Evolutionary conservation across 2,797 vertebrate species (phyloP).

Genomic region (Bradypodion pumilum): DNA sequence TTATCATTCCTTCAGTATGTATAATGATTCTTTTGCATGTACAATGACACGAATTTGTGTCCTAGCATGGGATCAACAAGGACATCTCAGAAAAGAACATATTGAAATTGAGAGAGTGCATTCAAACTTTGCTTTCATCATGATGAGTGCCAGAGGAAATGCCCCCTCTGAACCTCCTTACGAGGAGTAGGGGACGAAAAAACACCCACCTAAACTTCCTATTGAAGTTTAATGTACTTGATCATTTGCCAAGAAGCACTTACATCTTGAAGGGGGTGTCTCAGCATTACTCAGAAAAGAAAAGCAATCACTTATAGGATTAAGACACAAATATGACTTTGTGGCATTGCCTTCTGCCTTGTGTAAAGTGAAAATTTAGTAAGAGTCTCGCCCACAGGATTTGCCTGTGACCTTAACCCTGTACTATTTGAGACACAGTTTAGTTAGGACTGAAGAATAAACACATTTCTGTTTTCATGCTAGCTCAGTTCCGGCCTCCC

Average conservation of each 20-base stretch:
- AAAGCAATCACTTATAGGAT: slow-evolving; percentile 45
- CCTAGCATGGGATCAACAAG: not conserved
- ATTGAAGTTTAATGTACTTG: not conserved
- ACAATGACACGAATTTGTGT: not conserved
- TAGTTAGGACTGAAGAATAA: slow-evolving; percentile 42
- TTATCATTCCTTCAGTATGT: not conserved
- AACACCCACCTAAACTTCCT: not conserved
- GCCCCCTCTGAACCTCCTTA: not conserved
- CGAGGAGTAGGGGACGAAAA: not conserved
- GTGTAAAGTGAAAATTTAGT: slow-evolving; percentile 25
- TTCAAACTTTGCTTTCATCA: slow-evolving; percentile 3
- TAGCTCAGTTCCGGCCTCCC: slow-evolving; percentile 70
- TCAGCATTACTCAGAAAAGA: slow-evolving; percentile 34
- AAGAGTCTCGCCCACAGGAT: slow-evolving; percentile 28
- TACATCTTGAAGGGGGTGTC: not conserved
- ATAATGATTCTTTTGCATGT: not conserved
- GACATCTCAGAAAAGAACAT: not conserved
- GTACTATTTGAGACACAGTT: slow-evolving; percentile 24
- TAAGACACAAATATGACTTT: not conserved
- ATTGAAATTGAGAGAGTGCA: not conserved
- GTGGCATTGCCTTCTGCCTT: not conserved
- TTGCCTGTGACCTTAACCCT: slow-evolving; percentile 39
- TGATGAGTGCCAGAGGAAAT: slow-evolving; percentile 10
- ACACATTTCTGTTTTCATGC: slow-evolving; percentile 52
- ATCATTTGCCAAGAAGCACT: slow-evolving; percentile 26